Evolutionary conservation across 2,888 invertebrate species (phyloP), one percentile per base, ranked within the genome.

Genomic region (Tuta absoluta): DNA sequence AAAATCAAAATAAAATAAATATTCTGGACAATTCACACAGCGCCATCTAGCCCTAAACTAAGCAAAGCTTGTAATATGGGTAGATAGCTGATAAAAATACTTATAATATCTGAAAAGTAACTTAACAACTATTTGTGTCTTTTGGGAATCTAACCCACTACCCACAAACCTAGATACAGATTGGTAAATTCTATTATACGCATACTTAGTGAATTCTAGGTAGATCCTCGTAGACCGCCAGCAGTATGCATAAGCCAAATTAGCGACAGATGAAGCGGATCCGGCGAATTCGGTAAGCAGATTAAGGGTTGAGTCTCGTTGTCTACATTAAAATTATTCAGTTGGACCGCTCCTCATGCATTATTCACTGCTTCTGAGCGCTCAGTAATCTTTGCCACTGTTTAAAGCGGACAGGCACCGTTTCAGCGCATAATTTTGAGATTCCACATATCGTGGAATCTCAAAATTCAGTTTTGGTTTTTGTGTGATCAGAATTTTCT

Each of bases 281-380:
- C 65, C 65, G 14, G 24, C 56, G 68, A 69, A 24, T 70, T 66
- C 63, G 62, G 48, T 66, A 68, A 71, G 68, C 67, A 67, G 69
- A 72, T 71, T 72, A 72, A 65, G 65, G 69, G 66, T 69, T 66
- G 62, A 67, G 48, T 62, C 63, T 23, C 61, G 61, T 62, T 63
- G 67, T 71, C 66, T 67, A 71, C 74, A 72, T 72, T 75, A 73
- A 78, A 76, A 77, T 77, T 74, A 79, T 79, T 79, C 80, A 73
- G 69, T 69, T 63, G 69, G 71, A 63, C 49, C 71, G 66, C 73
- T 67, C 69, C 69, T 78, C 76, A 77, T 81, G 76, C 73, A 79
- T 81, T 79, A 82, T 83, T 81, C 76, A 82, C 74, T 67, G 66
- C 48, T 68, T 62, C 64, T 64, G 59, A 71, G 69, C 73, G 68